phyloP scores from a whole-genome alignment of 2,888 invertebrate species.

The Drosophila kuntzei region DNA sequence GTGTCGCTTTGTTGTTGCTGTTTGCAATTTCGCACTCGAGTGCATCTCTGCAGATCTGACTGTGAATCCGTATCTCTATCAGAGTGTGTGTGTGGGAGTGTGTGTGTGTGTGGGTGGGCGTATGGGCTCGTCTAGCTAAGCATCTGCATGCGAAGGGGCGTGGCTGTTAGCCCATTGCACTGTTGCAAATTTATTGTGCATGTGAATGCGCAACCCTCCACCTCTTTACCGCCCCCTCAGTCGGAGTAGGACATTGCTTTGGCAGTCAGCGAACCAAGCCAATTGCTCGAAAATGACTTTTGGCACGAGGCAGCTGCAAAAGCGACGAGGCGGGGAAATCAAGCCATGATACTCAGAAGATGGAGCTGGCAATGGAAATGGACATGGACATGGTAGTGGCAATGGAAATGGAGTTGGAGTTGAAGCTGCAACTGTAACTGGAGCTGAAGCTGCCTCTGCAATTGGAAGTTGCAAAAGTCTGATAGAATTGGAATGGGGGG shows the following conservation, averaged over 20 bases:
- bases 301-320: slow-evolving; percentile 65
- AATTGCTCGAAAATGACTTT: slow-evolving; percentile 82
- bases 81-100: slow-evolving; percentile 22
- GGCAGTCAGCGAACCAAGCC: slow-evolving; percentile 69
- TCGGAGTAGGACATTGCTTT: slow-evolving; percentile 44
- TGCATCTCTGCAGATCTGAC: slow-evolving; percentile 64
- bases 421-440: neutral
- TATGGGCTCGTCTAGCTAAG: slow-evolving; percentile 48
- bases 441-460: slow-evolving; percentile 6
- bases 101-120: slow-evolving; percentile 18
- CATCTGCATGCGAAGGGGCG: slow-evolving; percentile 53
- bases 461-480: slow-evolving; percentile 24
- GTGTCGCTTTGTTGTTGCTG: slow-evolving; percentile 57
- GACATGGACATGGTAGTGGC: neutral
- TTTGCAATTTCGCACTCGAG: slow-evolving; percentile 77
- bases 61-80: slow-evolving; percentile 38
- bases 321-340: slow-evolving; percentile 21
- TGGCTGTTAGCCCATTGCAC: slow-evolving; percentile 61
- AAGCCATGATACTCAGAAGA: slow-evolving; percentile 43
- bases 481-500: neutral
- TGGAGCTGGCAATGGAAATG: slow-evolving; percentile 10
- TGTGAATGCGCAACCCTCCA: slow-evolving; percentile 50
- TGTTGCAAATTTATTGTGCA: slow-evolving; percentile 74
- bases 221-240: neutral
- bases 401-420: slow-evolving; percentile 2